These are phyloP conservation scores for Emys orbicularis DNA, from an alignment of 2,797 vertebrate species.

Conservation along the genomic window DNA sequence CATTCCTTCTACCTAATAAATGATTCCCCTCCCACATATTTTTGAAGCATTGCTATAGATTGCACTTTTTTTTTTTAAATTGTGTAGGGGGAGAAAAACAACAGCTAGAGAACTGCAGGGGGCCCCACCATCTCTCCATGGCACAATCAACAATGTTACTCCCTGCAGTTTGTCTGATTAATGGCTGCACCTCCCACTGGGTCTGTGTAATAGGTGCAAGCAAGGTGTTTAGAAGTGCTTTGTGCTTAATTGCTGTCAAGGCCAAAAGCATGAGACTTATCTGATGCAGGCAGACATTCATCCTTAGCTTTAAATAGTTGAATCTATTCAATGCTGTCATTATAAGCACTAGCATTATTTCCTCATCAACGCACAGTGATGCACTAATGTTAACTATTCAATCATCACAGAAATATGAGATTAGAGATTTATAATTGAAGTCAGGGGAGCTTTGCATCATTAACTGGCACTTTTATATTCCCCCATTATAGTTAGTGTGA, in stretches of 20 bases:
- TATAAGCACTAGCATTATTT: constrained; percentile 42
- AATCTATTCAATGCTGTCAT: constrained; percentile 17
- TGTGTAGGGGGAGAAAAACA: constrained; percentile 59
- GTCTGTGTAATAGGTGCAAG: constrained; percentile 80
- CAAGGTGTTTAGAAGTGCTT: constrained; percentile 81
- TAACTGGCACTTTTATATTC: background rate
- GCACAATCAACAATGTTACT: constrained; percentile 76
- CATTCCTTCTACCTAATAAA: background rate
- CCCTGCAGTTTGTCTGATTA: constrained; percentile 81
- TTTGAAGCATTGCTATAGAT: constrained; percentile 49
- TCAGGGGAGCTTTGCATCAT: constrained; percentile 26
- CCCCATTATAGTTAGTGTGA: background rate
- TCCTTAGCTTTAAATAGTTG: constrained; percentile 63
- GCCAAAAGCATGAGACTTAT: constrained; percentile 77
- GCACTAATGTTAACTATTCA: background rate
- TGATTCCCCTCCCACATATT: background rate
- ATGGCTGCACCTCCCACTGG: constrained; percentile 73
- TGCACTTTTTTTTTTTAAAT: constrained; percentile 68
- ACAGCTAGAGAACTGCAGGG: constrained; percentile 62
- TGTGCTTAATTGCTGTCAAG: constrained; percentile 78
- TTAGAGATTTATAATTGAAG: background rate
- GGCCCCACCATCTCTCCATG: constrained; percentile 72
- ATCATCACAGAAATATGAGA: background rate
- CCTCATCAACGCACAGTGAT: background rate
- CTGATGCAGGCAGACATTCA: constrained; percentile 59